These are phyloP conservation scores for Rhabdophis nuchalis DNA, from an alignment of 2,797 vertebrate genomes.

Conservation along the genomic window DNA sequence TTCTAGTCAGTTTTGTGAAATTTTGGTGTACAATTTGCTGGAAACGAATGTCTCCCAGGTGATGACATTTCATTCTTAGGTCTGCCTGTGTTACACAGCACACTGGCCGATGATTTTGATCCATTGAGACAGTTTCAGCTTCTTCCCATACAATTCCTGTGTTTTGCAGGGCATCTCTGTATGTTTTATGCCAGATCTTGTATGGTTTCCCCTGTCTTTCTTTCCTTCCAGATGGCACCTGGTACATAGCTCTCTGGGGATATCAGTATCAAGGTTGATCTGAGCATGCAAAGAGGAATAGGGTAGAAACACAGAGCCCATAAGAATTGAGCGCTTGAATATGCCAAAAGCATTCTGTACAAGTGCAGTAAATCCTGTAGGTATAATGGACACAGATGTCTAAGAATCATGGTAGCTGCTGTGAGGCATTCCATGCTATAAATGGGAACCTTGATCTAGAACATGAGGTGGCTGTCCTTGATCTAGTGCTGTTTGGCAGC, in stretches of 20 bases:
- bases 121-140: neutral
- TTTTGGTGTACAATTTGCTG: neutral
- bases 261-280: neutral
- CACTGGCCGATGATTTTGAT: neutral
- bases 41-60: neutral
- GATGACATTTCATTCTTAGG: neutral
- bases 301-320: neutral
- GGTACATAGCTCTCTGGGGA: neutral
- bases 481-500: neutral
- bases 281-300: neutral
- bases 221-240: neutral
- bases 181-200: neutral
- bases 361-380: neutral
- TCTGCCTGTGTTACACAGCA: neutral
- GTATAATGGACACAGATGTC: neutral
- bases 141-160: neutral
- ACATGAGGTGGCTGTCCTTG: neutral
- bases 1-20: neutral
- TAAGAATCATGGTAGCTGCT: neutral
- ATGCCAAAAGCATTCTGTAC: neutral
- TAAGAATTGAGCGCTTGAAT: neutral
- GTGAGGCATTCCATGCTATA: neutral
- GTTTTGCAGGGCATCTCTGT: neutral
- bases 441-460: neutral
- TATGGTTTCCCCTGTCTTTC: neutral